Conservation (phyloP, 1,140 invertebrate genomes). For the Drosophila murphyi region DNA sequence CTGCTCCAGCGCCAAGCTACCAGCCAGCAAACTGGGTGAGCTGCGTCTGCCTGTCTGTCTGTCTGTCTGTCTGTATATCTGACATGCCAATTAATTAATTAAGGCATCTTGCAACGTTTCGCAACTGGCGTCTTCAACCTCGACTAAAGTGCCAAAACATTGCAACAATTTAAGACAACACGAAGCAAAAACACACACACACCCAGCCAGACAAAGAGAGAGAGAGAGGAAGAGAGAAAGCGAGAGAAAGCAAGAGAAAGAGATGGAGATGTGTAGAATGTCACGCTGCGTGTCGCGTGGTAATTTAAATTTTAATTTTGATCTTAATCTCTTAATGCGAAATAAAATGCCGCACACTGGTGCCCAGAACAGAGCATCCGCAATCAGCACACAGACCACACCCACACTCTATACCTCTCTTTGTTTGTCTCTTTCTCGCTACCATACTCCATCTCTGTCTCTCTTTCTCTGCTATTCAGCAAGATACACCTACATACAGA, state of each 20-base stretch:
- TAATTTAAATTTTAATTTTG: conserved; percentile 84
- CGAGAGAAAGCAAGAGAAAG: background rate
- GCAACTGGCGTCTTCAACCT: conserved; percentile 18
- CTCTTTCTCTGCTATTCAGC: background rate
- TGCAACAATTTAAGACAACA: conserved; percentile 69
- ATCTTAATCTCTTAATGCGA: conserved; percentile 84
- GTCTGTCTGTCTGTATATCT: conserved; percentile 7
- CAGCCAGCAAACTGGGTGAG: conserved; percentile 22
- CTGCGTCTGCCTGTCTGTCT: conserved; percentile 5
- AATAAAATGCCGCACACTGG: conserved; percentile 84
- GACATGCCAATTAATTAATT: conserved; percentile 73
- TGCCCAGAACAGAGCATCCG: conserved; percentile 58
- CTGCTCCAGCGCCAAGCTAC: conserved; percentile 4
- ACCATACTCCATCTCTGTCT: background rate
- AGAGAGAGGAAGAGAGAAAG: background rate
- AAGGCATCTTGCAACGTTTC: conserved; percentile 32
- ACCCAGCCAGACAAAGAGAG: conserved; percentile 1
- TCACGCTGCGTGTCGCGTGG: conserved; percentile 67
- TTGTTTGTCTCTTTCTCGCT: background rate
- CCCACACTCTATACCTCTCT: background rate
- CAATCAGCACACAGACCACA: conserved; percentile 23
- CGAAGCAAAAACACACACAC: conserved; percentile 31
- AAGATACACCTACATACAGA: background rate
- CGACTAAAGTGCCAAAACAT: conserved; percentile 35
- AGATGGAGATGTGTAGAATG: background rate